phyloP scores from a whole-genome alignment of 2,797 vertebrate species.

The Sebastes minor region DNA sequence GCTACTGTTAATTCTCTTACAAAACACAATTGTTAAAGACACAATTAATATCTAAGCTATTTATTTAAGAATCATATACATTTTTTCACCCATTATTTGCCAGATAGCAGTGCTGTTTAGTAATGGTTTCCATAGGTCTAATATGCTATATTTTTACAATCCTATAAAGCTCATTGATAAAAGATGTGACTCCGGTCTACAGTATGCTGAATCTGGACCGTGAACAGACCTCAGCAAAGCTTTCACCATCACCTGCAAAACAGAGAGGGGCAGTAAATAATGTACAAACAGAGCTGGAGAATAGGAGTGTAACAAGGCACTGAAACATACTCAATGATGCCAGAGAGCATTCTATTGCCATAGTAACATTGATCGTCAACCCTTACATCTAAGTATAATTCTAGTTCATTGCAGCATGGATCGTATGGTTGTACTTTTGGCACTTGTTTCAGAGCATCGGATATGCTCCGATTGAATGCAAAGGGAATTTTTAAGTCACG shows the following conservation, averaged over 20 bases:
- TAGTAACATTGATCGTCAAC: background rate
- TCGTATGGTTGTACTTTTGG: background rate
- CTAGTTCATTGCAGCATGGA: background rate
- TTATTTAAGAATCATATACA: background rate
- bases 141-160: background rate
- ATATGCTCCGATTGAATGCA: background rate
- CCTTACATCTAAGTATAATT: background rate
- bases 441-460: background rate
- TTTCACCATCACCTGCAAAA: background rate
- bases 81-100: background rate
- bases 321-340: background rate
- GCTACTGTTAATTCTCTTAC: background rate
- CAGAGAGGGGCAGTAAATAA: background rate
- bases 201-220: background rate
- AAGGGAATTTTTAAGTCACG: background rate
- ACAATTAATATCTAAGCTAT: background rate
- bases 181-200: background rate
- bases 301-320: background rate
- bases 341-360: background rate
- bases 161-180: background rate
- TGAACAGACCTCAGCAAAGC: background rate
- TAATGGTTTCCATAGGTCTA: background rate
- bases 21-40: background rate
- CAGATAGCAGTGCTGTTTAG: background rate
- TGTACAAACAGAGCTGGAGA: background rate